Evolutionary conservation across 1,140 invertebrate genomes (phyloP), one percentile per base, ranked within the genome.

Genomic region (Drosophila subpulchrella): DNA sequence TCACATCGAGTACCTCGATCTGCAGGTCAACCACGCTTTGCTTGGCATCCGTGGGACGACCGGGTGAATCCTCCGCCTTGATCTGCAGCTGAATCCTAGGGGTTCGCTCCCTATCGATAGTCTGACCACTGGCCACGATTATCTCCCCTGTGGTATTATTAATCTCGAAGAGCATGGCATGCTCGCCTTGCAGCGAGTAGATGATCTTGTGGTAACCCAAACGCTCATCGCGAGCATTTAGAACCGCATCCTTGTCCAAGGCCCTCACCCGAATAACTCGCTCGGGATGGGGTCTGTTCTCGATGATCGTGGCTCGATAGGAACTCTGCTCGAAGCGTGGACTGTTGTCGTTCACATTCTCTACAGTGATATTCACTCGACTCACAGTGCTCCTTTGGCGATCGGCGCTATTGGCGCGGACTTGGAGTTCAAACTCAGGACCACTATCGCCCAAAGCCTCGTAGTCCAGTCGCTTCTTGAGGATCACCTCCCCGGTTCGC

Each of bases 291-390:
- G 94, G 94, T 1, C 94, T 94, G 10, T 96, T 96, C 92, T 97
- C 96, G 1, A 94, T 76, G 5, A 97, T 93, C 32, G 95, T 94
- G 7, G 95, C 94, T 83, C 95, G 95, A 80, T 97, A 97, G 6
- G 94, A 91, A 93, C 93, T 93, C 76, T 95, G 94, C 54, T 94
- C 94, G 89, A 97, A 97, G 48, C 94, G 92, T 0, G 97, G 97
- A 75, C 94, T 94, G 86, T 97, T 97, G 81, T 97, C 96, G 81
- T 97, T 97, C 0, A 96, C 94, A 86, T 97, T 97, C 68, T 95
- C 94, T 12, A 97, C 94, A 7, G 95, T 94, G 4, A 97, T 94
- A 66, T 95, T 95, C 0, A 96, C 95, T 66, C 94, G 94, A 60
- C 94, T 95, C 79, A 95, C 93, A 55, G 94, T 95, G 32, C 93